Base-by-base conservation (phyloP, 1,140 invertebrate genomes). In the Drosophila lowei region DNA sequence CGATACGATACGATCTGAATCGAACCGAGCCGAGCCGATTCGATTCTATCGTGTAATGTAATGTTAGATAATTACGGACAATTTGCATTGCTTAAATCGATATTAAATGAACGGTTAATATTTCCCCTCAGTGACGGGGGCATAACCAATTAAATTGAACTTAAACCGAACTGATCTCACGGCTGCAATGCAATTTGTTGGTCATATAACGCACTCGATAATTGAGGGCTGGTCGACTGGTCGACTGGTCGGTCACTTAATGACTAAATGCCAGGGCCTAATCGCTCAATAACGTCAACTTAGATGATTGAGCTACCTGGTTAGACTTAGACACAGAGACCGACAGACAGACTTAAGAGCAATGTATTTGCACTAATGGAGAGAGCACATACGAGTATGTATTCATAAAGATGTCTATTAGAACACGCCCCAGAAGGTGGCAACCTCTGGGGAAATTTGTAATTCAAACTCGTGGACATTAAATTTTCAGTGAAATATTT, bases 211-310 rank as follows among this genome's bases (percentile, higher is more conserved):
- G 43, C 38, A 23, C 25, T 38, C 9, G 38, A n/a, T 13, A 67
- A 56, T 46, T 58, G n/a, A 42, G 15, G 18, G 13, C 38, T 11
- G 34, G 13, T 16, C 23, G 23, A 58, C 16, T 47, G 4, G 21
- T 23, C 4, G 23, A 25, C 23, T 25, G 23, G 23, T 25, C 0
- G 49, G 47, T 28, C 62, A 38, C 55, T 65, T 43, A 57, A 46
- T 54, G 50, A 44, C 54, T 43, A 64, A 75, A 79, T 67, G 56
- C 59, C 65, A 34, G 58, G 23, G 43, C 21, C 60, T 77, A 77
- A 81, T 79, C 52, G 68, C 53, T 76, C 47, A 85, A 79, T 81
- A 81, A 80, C 49, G 42, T 49, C 54, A 44, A 38, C 38, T 44
- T 42, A 42, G 47, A 30, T 50, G 34, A 16, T n/a, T 65, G 42